A percentile compares a stretch with the other conserved stretches of the same genome.
phyloP scores from a whole-genome alignment of 1,140 invertebrate genomes.

The Scaptomyza pallida region DNA sequence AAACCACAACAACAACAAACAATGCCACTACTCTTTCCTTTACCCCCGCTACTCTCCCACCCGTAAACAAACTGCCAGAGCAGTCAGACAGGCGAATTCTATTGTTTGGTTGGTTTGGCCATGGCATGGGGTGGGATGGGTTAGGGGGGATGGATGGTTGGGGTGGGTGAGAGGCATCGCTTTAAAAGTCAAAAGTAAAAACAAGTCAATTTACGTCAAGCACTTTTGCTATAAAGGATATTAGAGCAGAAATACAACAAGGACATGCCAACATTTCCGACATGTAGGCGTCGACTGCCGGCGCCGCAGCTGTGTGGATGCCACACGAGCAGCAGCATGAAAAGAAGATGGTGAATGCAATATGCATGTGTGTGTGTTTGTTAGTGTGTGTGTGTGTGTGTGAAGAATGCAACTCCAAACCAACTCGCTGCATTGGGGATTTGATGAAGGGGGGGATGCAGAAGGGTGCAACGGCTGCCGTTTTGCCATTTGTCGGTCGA shows the following conservation, averaged over 20 bases:
- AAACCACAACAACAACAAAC: constrained; percentile 79
- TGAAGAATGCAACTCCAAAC: neutral
- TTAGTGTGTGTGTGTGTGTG: neutral
- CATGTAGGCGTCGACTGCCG: constrained; percentile 79
- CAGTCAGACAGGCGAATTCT: constrained; percentile 18
- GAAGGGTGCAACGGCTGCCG: constrained; percentile 13
- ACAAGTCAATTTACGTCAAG: constrained; percentile 83
- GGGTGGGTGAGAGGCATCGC: constrained; percentile 17
- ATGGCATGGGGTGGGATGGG: neutral
- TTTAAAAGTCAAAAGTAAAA: constrained; percentile 83
- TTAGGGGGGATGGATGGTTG: too few species aligned
- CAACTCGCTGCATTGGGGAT: neutral
- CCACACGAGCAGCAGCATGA: constrained; percentile 12
- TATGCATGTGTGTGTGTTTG: neutral
- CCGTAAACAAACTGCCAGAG: neutral
- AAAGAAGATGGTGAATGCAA: neutral
- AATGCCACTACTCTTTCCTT: constrained; percentile 27
- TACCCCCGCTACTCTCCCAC: neutral
- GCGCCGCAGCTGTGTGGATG: constrained; percentile 56
- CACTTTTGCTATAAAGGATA: constrained; percentile 83
- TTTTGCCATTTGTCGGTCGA: constrained; percentile 74
- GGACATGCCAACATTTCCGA: constrained; percentile 82
- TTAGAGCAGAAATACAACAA: constrained; percentile 83
- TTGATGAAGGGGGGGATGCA: neutral
- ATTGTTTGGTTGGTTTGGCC: neutral